A percentile compares a stretch with the other conserved stretches of the same genome.
These are phyloP conservation scores for Rhinoraja longicauda DNA, from an alignment of 2,797 vertebrate genomes.

Conservation along the genomic window DNA sequence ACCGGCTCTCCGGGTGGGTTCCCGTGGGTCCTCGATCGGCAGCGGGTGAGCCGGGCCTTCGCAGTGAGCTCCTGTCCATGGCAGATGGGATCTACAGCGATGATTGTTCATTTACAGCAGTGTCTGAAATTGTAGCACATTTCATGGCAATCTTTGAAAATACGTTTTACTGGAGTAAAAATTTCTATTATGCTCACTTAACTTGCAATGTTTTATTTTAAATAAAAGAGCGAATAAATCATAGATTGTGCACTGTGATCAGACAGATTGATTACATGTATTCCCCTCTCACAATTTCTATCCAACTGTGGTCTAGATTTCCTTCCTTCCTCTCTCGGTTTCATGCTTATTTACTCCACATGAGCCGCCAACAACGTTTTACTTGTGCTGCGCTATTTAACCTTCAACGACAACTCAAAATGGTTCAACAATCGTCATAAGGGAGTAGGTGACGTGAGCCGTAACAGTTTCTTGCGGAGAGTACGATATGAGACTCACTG, in stretches of 20 bases:
- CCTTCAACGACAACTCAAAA: neutral
- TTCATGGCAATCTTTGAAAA: neutral
- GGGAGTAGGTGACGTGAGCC: neutral
- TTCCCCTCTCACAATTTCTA: neutral
- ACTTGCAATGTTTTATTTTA: neutral
- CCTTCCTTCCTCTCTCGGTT: neutral
- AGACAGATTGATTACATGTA: neutral
- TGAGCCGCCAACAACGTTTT: neutral
- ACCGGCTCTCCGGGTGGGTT: too few species aligned
- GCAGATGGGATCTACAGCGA: neutral
- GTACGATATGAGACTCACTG: neutral
- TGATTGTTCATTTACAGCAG: neutral
- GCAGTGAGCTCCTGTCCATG: too few species aligned
- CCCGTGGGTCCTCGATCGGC: too few species aligned
- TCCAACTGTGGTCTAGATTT: neutral
- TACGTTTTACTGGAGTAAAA: neutral
- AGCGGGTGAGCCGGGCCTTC: too few species aligned
- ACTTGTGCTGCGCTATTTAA: neutral
- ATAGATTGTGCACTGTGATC: neutral
- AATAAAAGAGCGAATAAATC: neutral
- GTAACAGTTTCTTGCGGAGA: neutral
- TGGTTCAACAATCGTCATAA: neutral
- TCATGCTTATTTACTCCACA: conserved; percentile 21
- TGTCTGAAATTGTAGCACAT: neutral
- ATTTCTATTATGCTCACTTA: neutral